These are phyloP conservation scores for Drosophila aff. DNA, from an alignment of 1,140 invertebrate species.

Conservation along the genomic window DNA sequence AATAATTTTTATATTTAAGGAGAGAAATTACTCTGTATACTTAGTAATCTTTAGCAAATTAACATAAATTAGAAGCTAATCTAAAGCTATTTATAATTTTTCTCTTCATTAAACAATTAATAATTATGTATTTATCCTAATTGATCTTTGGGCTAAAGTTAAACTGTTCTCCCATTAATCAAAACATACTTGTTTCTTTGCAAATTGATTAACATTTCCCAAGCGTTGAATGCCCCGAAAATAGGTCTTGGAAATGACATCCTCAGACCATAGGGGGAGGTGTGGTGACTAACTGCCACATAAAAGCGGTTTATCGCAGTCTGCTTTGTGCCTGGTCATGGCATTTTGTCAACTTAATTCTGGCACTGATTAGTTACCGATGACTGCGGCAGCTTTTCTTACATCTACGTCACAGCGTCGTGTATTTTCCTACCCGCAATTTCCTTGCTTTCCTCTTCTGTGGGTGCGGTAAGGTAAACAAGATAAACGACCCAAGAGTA, in stretches of 20 bases:
- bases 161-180: constrained; percentile 5
- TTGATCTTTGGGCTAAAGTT: neutral
- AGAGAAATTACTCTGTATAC: neutral
- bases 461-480: constrained; percentile 58
- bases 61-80: neutral
- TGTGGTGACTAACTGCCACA: constrained; percentile 29
- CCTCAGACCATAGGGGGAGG: neutral
- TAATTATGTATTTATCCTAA: neutral
- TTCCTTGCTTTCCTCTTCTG: neutral
- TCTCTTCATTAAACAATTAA: neutral
- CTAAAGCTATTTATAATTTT: neutral
- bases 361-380: constrained; percentile 62
- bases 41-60: neutral
- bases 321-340: constrained; percentile 58
- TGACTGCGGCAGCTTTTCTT: constrained; percentile 40
- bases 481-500: constrained; percentile 47
- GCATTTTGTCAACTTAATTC: constrained; percentile 61
- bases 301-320: constrained; percentile 38
- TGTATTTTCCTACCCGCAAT: constrained; percentile 7
- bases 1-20: neutral
- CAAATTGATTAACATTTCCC: constrained; percentile 39
- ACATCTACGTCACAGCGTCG: constrained; percentile 22
- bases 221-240: constrained; percentile 21
- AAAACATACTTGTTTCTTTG: neutral
- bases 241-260: constrained; percentile 25